Conservation (phyloP, 2,888 invertebrate species). For the Smittia aterrima region DNA sequence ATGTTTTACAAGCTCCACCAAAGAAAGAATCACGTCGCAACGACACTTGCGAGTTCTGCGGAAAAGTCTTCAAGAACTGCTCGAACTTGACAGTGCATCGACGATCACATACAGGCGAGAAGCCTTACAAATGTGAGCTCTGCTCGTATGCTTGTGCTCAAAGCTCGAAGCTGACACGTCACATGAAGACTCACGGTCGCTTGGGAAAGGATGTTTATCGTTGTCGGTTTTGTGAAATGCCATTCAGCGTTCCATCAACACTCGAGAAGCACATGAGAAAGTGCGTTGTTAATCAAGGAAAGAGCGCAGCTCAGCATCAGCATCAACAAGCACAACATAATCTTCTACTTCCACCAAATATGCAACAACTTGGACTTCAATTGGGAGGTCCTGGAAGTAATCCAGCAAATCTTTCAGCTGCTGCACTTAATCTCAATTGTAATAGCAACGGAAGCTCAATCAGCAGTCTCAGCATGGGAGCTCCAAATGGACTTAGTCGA, state of each 20-base stretch:
- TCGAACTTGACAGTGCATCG: slow-evolving; percentile 98
- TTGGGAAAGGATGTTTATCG: slow-evolving; percentile 97
- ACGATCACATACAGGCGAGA: slow-evolving; percentile 97
- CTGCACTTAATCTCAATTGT: slow-evolving; percentile 48
- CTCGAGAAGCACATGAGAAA: slow-evolving; percentile 99
- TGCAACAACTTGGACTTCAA: slow-evolving; percentile 29
- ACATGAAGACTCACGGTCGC: slow-evolving; percentile 99
- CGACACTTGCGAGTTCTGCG: slow-evolving; percentile 95
- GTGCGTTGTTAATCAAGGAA: slow-evolving; percentile 93
- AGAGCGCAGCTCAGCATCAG: slow-evolving; percentile 54
- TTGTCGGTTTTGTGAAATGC: slow-evolving; percentile 99
- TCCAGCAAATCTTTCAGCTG: slow-evolving; percentile 38
- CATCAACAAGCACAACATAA: slow-evolving; percentile 45
- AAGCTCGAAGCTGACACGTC: slow-evolving; percentile 96
- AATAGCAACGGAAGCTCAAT: slow-evolving; percentile 48
- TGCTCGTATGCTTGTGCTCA: slow-evolving; percentile 99
- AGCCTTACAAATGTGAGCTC: slow-evolving; percentile 97
- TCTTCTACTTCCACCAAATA: slow-evolving; percentile 30
- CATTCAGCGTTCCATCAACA: slow-evolving; percentile 98
- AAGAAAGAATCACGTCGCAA: slow-evolving; percentile 82
- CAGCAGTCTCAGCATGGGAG: slow-evolving; percentile 49
- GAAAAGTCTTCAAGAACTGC: slow-evolving; percentile 97
- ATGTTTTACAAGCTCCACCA: slow-evolving; percentile 64
- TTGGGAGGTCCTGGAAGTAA: slow-evolving; percentile 23
- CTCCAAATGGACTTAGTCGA: slow-evolving; percentile 50